A percentile compares a stretch with the other conserved stretches of the same genome.
phyloP scores from a whole-genome alignment of 2,797 vertebrate genomes.

The Platyrinchus mystaceus region DNA sequence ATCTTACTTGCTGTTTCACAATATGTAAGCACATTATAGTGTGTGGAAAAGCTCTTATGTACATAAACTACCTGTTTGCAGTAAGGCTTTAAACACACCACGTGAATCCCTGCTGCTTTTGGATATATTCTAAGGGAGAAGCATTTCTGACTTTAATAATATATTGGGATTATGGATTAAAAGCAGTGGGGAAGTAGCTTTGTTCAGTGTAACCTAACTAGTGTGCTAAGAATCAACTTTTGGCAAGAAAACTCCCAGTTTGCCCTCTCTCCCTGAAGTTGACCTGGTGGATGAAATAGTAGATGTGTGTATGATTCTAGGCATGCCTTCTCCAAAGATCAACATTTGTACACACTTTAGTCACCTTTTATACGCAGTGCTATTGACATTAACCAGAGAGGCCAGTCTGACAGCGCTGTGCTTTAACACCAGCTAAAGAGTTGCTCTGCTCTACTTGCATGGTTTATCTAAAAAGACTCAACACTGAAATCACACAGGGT shows the following conservation, averaged over 20 bases:
- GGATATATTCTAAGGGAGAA: slow-evolving; percentile 32
- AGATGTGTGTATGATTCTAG: slow-evolving; percentile 83
- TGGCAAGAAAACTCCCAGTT: slow-evolving; percentile 69
- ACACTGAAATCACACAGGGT: slow-evolving; percentile 71
- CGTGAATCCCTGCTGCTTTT: slow-evolving; percentile 44
- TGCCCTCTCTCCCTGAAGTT: slow-evolving; percentile 71
- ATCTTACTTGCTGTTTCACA: not conserved
- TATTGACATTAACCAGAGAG: slow-evolving; percentile 83
- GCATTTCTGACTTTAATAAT: slow-evolving; percentile 65
- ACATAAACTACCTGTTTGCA: not conserved
- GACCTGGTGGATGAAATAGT: slow-evolving; percentile 79
- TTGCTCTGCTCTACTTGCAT: slow-evolving; percentile 54
- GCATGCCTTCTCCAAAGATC: slow-evolving; percentile 82
- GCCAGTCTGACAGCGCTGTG: slow-evolving; percentile 74
- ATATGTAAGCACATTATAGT: not conserved
- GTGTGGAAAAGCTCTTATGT: not conserved
- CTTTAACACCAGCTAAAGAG: slow-evolving; percentile 70
- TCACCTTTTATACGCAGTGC: slow-evolving; percentile 82
- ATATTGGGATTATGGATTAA: slow-evolving; percentile 71
- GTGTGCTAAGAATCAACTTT: slow-evolving; percentile 54
- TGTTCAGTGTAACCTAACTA: slow-evolving; percentile 62
- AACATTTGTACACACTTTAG: slow-evolving; percentile 84
- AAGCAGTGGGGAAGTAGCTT: slow-evolving; percentile 44
- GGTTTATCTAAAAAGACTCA: slow-evolving; percentile 77
- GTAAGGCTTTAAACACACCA: slow-evolving; percentile 5